Base-by-base conservation (phyloP, 2,113 vertebrate genomes). In the Dissostichus mawsoni region DNA sequence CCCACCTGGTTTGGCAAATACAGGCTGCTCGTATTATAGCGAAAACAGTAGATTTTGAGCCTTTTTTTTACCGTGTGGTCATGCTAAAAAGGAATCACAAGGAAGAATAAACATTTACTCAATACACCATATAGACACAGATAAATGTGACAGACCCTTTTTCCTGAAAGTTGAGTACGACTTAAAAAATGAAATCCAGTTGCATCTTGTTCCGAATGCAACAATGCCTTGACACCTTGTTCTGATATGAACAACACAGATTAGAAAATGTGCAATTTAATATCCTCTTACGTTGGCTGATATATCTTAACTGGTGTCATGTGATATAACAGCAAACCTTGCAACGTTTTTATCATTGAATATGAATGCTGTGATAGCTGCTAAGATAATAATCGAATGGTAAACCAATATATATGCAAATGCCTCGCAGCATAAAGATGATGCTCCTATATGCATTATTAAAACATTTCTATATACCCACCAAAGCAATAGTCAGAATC, bases 361-460 rank as follows among this genome's bases (percentile, higher is more conserved):
- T 70, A 64, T 72, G 45, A 86, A 81, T 76, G 62, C 18, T 11
- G 8, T 70, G 61, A 61, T 78, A 45, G 55, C 57, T 67, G 51
- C 65, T 51, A 63, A 75, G 69, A 87, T 74, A 70, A 73, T 84
- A 85, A 87, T 86, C 64, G 75, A 82, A 90, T 70, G 76, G 79
- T 88, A 83, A 88, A 74, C 69, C 76, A 85, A 90, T 92, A 89
- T 90, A 70, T 75, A 91, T 89, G 89, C 85, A 89, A 87, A 93
- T 92, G 86, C 62, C 61, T 68, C 70, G 63, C 23, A 73, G 76
- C 86, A 84, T 90, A 80, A 85, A 81, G 81, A 90, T 69, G 72
- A 83, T 81, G 67, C 73, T 78, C 67, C 12, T 1, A 76, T 77
- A 86, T 92, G 76, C 81, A 93, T 91, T 90, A 91, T 92, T 92